phyloP scores from a whole-genome alignment of 2,888 invertebrate genomes.

The Spatulosminthurus flaviceps region DNA sequence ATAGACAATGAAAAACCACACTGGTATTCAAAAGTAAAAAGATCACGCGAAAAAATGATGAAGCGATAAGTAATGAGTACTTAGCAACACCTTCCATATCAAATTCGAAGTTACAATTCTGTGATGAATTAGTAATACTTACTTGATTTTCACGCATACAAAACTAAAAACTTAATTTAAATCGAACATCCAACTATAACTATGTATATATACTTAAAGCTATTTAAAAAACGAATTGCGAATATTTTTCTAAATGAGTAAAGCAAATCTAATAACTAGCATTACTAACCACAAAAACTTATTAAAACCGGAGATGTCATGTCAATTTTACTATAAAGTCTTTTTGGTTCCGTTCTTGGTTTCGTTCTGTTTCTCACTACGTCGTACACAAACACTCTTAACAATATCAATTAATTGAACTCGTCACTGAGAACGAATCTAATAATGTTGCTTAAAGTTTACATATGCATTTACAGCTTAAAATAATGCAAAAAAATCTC shows the following conservation, averaged over 20 bases:
- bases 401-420: too few relatives aligned
- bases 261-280: neutral
- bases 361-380: slow-evolving; percentile 49
- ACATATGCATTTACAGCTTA: too few relatives aligned
- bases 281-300: slow-evolving; percentile 25
- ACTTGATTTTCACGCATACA: neutral
- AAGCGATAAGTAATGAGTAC: too few relatives aligned
- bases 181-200: neutral
- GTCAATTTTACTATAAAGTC: slow-evolving; percentile 58
- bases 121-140: slow-evolving; percentile 25
- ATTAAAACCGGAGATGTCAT: slow-evolving; percentile 55
- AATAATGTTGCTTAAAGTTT: too few relatives aligned
- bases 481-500: too few relatives aligned
- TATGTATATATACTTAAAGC: slow-evolving; percentile 21
- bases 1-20: too few relatives aligned
- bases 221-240: slow-evolving; percentile 11
- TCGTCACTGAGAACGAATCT: too few relatives aligned
- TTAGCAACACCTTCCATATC: too few relatives aligned
- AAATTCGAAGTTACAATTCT: neutral
- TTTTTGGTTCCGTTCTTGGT: slow-evolving; percentile 63
- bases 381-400: too few relatives aligned
- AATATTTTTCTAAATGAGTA: neutral
- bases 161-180: neutral
- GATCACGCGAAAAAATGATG: too few relatives aligned
- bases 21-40: too few relatives aligned